Evolutionary conservation across 2,113 vertebrate species (phyloP).

Genomic region (Microcebus lehilahytsara): DNA sequence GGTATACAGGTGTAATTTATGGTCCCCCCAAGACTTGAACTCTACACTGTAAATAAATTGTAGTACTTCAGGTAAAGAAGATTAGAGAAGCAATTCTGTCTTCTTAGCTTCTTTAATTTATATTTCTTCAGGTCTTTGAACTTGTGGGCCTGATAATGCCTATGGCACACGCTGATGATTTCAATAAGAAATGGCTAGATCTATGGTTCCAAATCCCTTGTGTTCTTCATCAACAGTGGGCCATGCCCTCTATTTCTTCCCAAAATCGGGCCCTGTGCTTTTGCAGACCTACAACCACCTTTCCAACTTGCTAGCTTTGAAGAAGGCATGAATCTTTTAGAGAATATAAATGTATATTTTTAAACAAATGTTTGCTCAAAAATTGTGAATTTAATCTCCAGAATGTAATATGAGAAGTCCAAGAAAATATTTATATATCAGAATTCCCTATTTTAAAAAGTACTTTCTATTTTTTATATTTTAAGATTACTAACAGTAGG

Average conservation of each 20-base stretch:
- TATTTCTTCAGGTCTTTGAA: neutral
- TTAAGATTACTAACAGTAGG: neutral
- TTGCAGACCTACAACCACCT: neutral
- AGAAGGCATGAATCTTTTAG: neutral
- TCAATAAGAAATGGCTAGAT: neutral
- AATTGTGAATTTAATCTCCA: neutral
- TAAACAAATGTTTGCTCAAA: neutral
- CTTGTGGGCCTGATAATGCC: neutral
- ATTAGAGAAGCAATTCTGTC: neutral
- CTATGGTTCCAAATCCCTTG: fast-evolving
- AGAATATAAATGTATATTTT: neutral
- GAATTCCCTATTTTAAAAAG: neutral
- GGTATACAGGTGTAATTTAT: fast-evolving
- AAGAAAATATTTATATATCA: neutral
- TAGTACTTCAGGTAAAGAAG: neutral
- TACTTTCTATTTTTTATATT: neutral
- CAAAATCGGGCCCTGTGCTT: neutral
- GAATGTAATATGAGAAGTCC: neutral
- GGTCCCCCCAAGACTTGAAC: neutral
- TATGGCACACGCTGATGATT: neutral
- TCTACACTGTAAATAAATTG: neutral
- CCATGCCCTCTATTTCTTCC: neutral
- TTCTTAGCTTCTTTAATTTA: neutral
- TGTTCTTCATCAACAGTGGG: neutral
- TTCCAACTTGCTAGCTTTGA: neutral